Conservation (phyloP, 92 coral and sea anemone species). For the Pocillopora meandrina region DNA sequence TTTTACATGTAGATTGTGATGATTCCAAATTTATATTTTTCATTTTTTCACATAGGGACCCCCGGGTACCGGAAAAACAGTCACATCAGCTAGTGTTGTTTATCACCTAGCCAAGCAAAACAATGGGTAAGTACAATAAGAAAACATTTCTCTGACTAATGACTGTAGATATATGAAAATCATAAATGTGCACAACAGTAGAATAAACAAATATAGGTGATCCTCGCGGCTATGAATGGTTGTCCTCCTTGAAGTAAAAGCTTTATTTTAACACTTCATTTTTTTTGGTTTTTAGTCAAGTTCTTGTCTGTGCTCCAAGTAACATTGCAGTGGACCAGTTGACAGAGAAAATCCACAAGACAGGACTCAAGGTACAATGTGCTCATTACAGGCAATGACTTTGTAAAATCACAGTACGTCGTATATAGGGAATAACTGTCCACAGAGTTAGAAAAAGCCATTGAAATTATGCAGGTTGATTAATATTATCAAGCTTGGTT, state of each 20-base stretch:
- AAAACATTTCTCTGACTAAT: no score
- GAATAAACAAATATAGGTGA: no score
- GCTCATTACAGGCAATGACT: not conserved
- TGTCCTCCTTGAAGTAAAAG: no score
- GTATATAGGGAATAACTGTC: no score
- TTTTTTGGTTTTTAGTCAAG: constrained; percentile 66
- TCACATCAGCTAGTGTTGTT: constrained; percentile 95
- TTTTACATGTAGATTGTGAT: not conserved
- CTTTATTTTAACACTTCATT: not conserved
- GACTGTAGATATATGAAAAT: no score
- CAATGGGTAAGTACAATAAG: constrained; percentile 77
- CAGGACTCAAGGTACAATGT: constrained; percentile 89
- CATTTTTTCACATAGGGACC: constrained; percentile 72
- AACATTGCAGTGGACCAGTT: constrained; percentile 99
- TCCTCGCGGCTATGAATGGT: not conserved
- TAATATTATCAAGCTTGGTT: no score
- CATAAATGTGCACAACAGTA: no score
- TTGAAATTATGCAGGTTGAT: no score
- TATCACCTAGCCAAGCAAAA: constrained; percentile 94
- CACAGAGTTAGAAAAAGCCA: no score
- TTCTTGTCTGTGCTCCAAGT: constrained; percentile 98
- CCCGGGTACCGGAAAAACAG: constrained; percentile 99
- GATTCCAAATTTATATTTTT: not conserved
- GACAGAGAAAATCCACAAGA: constrained; percentile 99
- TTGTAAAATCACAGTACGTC: no score